These are phyloP conservation scores for Trachemys scripta DNA, from an alignment of 2,113 vertebrate genomes.

Conservation along the genomic window DNA sequence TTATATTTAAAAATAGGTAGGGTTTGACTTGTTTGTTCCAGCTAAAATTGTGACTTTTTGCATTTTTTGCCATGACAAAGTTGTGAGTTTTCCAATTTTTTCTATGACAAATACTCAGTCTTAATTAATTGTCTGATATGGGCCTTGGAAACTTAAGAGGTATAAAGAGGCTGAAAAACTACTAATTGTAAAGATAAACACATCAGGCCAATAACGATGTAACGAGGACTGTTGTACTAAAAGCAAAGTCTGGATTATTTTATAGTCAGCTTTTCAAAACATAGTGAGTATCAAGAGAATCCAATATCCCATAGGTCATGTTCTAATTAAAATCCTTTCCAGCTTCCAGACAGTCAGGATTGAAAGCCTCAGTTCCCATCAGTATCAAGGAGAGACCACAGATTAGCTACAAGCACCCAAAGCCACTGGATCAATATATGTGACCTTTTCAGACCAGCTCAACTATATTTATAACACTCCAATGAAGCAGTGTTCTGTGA, in stretches of 20 bases:
- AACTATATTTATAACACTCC: background rate
- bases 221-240: background rate
- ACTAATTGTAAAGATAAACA: background rate
- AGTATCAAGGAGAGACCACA: slow-evolving; percentile 25
- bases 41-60: background rate
- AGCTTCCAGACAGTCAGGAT: slow-evolving; percentile 6
- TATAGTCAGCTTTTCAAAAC: background rate
- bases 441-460: slow-evolving; percentile 20
- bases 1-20: background rate
- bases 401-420: slow-evolving; percentile 37
- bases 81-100: background rate
- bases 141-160: background rate
- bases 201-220: background rate
- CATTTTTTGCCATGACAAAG: background rate
- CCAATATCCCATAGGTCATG: background rate
- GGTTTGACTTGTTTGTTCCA: background rate
- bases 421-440: background rate
- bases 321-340: slow-evolving; percentile 57
- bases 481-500: background rate
- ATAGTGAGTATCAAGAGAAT: background rate
- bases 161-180: background rate
- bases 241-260: background rate
- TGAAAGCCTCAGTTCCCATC: background rate
- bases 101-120: background rate
- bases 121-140: background rate